phyloP scores from a whole-genome alignment of 23 tunicate genomes.

The Clavelina lepadiformis region DNA sequence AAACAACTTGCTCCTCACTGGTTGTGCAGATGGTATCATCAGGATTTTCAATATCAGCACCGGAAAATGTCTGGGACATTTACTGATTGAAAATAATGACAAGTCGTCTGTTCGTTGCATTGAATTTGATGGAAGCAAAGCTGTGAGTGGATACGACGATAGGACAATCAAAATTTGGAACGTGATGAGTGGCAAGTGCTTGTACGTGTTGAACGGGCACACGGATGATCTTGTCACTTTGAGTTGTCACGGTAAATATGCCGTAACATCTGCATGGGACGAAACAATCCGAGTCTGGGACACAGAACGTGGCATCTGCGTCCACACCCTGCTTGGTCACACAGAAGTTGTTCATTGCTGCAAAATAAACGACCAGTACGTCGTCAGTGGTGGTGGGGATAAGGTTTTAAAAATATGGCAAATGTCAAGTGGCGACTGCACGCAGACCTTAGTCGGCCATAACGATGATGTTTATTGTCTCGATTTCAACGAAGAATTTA shows the following conservation, averaged over 20 bases:
- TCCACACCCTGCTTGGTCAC: constrained; percentile 67
- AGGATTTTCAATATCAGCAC: constrained; percentile 84
- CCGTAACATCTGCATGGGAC: constrained; percentile 81
- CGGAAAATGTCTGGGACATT: constrained; percentile 82
- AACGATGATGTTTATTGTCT: constrained; percentile 87
- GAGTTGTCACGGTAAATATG: constrained; percentile 37
- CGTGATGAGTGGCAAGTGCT: constrained; percentile 55
- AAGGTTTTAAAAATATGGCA: constrained; percentile 78
- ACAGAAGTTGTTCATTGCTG: constrained; percentile 90
- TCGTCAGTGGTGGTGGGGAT: constrained; percentile 91
- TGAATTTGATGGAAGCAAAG: constrained; percentile 66
- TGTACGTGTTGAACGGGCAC: constrained; percentile 67
- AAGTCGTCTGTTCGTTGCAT: constrained; percentile 49
- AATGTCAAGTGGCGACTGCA: constrained; percentile 57
- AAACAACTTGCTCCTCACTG: constrained; percentile 70
- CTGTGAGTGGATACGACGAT: constrained; percentile 68
- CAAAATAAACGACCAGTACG: constrained; percentile 48
- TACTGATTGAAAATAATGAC: constrained; percentile 32
- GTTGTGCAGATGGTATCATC: constrained; percentile 78
- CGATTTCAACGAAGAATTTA: constrained; percentile 69
- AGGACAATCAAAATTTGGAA: constrained; percentile 51
- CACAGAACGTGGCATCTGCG: constrained; percentile 45
- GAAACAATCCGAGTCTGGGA: constrained; percentile 70
- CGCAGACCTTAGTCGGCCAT: constrained; percentile 70
- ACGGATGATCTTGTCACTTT: constrained; percentile 60